Conservation (phyloP, 2,113 vertebrate genomes). For the Cavia porcellus region DNA sequence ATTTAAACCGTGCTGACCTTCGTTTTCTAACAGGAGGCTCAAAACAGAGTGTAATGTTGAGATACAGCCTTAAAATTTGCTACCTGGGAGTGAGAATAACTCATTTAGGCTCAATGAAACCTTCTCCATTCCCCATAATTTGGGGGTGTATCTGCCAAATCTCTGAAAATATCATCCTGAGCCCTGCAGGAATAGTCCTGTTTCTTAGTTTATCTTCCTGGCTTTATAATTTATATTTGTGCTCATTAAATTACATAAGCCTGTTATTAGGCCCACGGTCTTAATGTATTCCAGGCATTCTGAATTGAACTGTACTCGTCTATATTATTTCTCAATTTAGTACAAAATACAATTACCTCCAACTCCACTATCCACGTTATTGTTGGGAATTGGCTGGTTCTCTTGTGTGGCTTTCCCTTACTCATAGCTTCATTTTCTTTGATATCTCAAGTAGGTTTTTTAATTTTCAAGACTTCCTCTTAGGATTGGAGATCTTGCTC, state of each 20-base stretch:
- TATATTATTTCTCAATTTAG: constrained; percentile 58
- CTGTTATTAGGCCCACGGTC: constrained; percentile 62
- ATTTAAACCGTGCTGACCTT: background rate
- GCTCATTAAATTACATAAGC: constrained; percentile 76
- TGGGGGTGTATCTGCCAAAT: constrained; percentile 6
- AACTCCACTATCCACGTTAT: background rate
- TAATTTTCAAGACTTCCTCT: background rate
- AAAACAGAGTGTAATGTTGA: background rate
- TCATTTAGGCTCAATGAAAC: constrained; percentile 47
- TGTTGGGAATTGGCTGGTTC: constrained; percentile 58
- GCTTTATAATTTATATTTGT: constrained; percentile 72
- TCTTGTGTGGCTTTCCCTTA: constrained; percentile 55
- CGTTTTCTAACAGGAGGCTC: constrained; percentile 35
- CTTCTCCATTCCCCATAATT: background rate
- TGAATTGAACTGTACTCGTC: constrained; percentile 12
- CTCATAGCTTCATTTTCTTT: background rate
- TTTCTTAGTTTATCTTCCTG: constrained; percentile 76
- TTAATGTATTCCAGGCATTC: constrained; percentile 74
- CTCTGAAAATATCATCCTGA: constrained; percentile 63
- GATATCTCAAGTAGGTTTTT: constrained; percentile 41
- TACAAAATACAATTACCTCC: constrained; percentile 72
- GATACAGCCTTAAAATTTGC: constrained; percentile 66
- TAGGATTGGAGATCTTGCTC: background rate
- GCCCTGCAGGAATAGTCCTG: constrained; percentile 66
- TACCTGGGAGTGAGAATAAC: constrained; percentile 58